These are phyloP conservation scores for Calliphora vomitoria DNA, from an alignment of 2,888 invertebrate species.

Conservation along the genomic window DNA sequence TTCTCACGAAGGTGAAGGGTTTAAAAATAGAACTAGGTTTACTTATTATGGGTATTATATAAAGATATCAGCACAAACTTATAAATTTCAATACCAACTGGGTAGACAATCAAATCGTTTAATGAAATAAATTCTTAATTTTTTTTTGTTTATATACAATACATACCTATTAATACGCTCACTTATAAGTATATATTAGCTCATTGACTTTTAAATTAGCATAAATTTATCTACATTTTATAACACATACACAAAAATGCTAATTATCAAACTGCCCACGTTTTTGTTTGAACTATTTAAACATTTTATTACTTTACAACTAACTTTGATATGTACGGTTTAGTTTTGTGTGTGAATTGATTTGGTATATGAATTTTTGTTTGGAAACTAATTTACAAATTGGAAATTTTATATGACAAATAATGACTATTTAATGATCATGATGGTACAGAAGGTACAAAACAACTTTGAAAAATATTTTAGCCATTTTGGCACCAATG, in stretches of 20 bases:
- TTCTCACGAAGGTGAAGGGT: too few species aligned
- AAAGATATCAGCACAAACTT: not conserved
- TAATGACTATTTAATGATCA: not conserved
- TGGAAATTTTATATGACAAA: not conserved
- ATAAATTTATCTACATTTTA: conserved; percentile 4
- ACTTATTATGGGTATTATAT: too few species aligned
- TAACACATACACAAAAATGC: not conserved
- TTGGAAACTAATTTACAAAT: not conserved
- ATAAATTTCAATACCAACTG: not conserved
- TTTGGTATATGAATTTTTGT: conserved; percentile 15
- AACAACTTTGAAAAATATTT: not conserved
- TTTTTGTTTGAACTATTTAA: conserved; percentile 22
- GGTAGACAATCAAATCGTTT: not conserved
- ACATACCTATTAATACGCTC: not conserved
- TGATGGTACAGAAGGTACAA: not conserved
- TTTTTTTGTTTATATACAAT: not conserved
- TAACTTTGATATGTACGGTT: not conserved
- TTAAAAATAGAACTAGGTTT: too few species aligned
- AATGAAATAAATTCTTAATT: not conserved
- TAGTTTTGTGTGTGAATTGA: not conserved
- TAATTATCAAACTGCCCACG: conserved; percentile 54
- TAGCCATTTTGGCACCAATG: not conserved
- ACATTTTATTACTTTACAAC: conserved; percentile 13
- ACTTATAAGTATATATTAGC: not conserved
- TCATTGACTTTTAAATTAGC: conserved; percentile 16